Conservation (phyloP, 2,113 vertebrate genomes). For the Elephantulus edwardii region DNA sequence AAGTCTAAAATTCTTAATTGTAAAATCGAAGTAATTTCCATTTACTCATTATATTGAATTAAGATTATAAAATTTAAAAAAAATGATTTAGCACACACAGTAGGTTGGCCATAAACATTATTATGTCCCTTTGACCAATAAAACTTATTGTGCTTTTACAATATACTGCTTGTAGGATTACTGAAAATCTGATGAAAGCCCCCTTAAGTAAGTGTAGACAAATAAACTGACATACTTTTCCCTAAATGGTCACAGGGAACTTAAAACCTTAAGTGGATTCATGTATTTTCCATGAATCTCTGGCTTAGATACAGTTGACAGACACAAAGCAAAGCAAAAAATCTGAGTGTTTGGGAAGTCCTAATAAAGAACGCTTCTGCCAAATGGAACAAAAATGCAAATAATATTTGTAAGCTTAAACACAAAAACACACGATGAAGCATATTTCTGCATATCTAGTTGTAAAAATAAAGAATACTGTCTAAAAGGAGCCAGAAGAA, state of each 20-base stretch:
- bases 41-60: background rate
- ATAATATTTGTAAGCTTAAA: background rate
- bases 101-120: background rate
- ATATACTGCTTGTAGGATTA: background rate
- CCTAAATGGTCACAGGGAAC: background rate
- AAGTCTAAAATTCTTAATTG: conserved; percentile 27
- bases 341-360: background rate
- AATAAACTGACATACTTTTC: background rate
- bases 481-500: background rate
- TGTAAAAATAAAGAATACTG: background rate
- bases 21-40: conserved; percentile 22
- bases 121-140: background rate
- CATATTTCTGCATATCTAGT: background rate
- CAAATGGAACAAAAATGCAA: background rate
- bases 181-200: background rate
- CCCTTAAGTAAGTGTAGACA: background rate
- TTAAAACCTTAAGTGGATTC: background rate
- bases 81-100: background rate
- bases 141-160: background rate
- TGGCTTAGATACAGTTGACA: background rate
- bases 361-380: background rate
- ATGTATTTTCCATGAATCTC: no score
- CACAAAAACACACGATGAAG: background rate
- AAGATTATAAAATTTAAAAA: background rate
- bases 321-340: background rate